phyloP scores from a whole-genome alignment of 2,888 invertebrate species.

The Nineta flava region DNA sequence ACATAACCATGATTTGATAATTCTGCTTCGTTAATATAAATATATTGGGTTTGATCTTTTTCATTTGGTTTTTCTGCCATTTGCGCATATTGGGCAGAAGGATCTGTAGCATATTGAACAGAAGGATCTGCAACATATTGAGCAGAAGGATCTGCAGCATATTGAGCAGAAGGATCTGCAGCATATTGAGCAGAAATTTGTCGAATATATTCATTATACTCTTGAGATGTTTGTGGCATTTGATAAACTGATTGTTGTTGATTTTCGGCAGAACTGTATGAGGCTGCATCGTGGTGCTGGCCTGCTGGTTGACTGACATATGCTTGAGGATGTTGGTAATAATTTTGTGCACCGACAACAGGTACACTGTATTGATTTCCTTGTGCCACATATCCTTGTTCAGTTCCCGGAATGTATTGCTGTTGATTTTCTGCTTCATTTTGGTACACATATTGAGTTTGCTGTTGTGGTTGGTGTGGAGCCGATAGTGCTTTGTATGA shows the following conservation, averaged over 20 bases:
- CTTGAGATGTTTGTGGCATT: slow-evolving; percentile 21
- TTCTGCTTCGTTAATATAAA: no score
- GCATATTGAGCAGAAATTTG: no score
- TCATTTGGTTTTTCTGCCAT: no score
- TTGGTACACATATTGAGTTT: not conserved
- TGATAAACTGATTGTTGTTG: slow-evolving; percentile 11
- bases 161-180: no score
- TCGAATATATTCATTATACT: no score
- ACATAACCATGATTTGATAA: no score
- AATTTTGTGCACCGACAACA: not conserved
- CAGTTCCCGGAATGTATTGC: not conserved
- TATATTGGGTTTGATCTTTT: no score
- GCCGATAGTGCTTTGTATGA: not conserved
- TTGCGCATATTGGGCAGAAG: no score
- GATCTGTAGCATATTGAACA: no score
- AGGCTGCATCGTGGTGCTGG: not conserved
- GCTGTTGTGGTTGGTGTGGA: not conserved
- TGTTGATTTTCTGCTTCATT: not conserved
- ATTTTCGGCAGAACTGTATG: slow-evolving; percentile 1
- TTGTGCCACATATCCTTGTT: not conserved
- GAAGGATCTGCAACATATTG: no score
- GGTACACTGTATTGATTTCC: not conserved
- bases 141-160: no score
- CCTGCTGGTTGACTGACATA: not conserved
- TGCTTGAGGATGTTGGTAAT: not conserved